Evolutionary conservation across 2,888 invertebrate genomes (phyloP).

Genomic region (Mallateleia sp.): DNA sequence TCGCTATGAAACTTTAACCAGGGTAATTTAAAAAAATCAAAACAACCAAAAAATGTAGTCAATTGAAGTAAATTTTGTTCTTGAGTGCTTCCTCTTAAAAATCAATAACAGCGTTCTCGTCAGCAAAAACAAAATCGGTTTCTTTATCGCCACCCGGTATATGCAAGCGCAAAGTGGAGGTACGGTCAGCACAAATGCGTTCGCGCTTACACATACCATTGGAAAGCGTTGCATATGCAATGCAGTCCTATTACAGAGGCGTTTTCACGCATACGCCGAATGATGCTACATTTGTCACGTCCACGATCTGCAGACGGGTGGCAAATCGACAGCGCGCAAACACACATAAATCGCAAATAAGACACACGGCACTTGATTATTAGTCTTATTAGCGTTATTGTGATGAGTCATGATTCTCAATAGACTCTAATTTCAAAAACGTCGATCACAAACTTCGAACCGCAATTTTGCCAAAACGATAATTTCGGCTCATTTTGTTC

Average conservation of each 20-base stretch:
- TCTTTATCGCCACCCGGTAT: neutral
- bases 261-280: conserved; percentile 49
- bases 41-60: too few relatives aligned
- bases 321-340: conserved; percentile 25
- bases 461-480: too few relatives aligned
- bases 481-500: too few relatives aligned
- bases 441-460: conserved; percentile 15
- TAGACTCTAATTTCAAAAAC: conserved; percentile 52
- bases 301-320: neutral
- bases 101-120: too few relatives aligned
- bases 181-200: neutral
- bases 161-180: conserved; percentile 9
- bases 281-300: conserved; percentile 15
- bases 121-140: too few relatives aligned
- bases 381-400: conserved; percentile 59
- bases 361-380: conserved; percentile 50
- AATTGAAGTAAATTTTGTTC: too few relatives aligned
- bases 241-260: conserved; percentile 28
- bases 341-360: conserved; percentile 52
- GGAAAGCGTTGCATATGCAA: conserved; percentile 47
- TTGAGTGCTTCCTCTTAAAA: too few relatives aligned
- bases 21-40: too few relatives aligned
- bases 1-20: too few relatives aligned
- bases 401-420: conserved; percentile 46
- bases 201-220: conserved; percentile 30